Percentiles rank a stretch among this genome's conserved stretches.
phyloP scores from a whole-genome alignment of 2,888 invertebrate species.

The Andrena fulva region DNA sequence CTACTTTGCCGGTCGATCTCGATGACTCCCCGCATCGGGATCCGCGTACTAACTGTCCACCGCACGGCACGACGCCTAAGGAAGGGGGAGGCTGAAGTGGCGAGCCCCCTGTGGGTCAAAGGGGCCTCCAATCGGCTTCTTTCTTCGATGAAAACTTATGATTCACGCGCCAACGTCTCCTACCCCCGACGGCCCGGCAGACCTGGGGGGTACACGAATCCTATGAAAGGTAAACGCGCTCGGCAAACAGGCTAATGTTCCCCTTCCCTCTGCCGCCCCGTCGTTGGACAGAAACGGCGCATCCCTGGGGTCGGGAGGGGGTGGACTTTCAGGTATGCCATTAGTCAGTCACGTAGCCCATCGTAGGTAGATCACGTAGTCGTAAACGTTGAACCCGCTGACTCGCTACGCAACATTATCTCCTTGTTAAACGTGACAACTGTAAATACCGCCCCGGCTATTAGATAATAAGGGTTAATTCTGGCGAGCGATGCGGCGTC shows the following conservation, averaged over 20 bases:
- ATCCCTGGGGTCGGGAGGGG: background rate
- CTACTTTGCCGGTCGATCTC: conserved; percentile 36
- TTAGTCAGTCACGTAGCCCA: background rate
- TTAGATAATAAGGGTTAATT: conserved; percentile 27
- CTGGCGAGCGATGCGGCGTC: no score
- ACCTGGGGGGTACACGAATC: conserved; percentile 4
- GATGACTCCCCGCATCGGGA: conserved; percentile 44
- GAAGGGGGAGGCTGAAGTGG: conserved; percentile 37
- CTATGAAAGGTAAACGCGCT: background rate
- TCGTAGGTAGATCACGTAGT: background rate
- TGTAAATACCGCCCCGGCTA: conserved; percentile 19
- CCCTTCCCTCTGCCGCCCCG: background rate
- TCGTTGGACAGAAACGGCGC: background rate
- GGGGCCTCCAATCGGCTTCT: conserved; percentile 62
- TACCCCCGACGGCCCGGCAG: conserved; percentile 8
- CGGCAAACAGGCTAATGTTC: background rate
- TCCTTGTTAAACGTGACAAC: background rate
- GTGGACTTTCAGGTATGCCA: conserved; percentile 17
- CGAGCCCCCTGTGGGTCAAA: conserved; percentile 62
- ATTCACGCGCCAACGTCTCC: conserved; percentile 43
- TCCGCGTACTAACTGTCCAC: conserved; percentile 49
- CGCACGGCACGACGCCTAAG: background rate
- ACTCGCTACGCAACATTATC: conserved; percentile 7
- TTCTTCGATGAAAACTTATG: conserved; percentile 58
- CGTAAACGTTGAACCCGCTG: conserved; percentile 9